Percentiles rank a stretch among this genome's conserved stretches.
Evolutionary conservation across 2,888 invertebrate genomes (phyloP).

Genomic region (Temnothorax ravouxi): DNA sequence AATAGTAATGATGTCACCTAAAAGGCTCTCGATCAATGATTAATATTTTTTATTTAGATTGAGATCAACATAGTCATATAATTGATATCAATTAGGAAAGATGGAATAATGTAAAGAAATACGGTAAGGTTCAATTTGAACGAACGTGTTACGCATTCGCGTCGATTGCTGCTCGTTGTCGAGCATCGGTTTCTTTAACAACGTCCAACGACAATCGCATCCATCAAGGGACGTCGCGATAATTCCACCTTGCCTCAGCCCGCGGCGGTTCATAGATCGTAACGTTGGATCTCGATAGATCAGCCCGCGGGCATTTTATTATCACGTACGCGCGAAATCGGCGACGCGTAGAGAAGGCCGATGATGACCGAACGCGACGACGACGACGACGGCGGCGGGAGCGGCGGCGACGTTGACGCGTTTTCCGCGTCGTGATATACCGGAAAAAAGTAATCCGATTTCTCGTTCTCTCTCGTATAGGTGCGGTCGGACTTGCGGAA

Average conservation of each 20-base stretch:
- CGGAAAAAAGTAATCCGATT: slow-evolving; percentile 66
- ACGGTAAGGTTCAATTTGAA: slow-evolving; percentile 19
- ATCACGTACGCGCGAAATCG: slow-evolving; percentile 49
- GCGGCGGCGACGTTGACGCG: slow-evolving; percentile 20
- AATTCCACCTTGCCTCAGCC: slow-evolving; percentile 81
- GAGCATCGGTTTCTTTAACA: slow-evolving; percentile 85
- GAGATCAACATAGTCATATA: neutral
- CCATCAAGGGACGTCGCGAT: slow-evolving; percentile 85
- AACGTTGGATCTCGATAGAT: slow-evolving; percentile 80
- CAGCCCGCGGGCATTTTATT: slow-evolving; percentile 81
- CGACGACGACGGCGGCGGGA: neutral
- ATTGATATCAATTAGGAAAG: neutral
- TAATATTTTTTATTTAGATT: neutral
- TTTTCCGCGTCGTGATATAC: slow-evolving; percentile 46
- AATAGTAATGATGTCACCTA: neutral
- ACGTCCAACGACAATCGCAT: slow-evolving; percentile 85
- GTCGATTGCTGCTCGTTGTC: slow-evolving; percentile 76
- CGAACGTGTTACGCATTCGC: slow-evolving; percentile 58
- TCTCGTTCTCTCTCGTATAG: slow-evolving; percentile 72
- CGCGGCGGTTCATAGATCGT: slow-evolving; percentile 72
- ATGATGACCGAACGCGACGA: slow-evolving; percentile 10
- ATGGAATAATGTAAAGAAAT: neutral
- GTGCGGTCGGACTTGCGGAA: slow-evolving; percentile 75
- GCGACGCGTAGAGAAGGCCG: slow-evolving; percentile 9
- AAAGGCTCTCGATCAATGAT: neutral